phyloP scores from a whole-genome alignment of 1,140 invertebrate genomes.

The Ectropis grisescens region DNA sequence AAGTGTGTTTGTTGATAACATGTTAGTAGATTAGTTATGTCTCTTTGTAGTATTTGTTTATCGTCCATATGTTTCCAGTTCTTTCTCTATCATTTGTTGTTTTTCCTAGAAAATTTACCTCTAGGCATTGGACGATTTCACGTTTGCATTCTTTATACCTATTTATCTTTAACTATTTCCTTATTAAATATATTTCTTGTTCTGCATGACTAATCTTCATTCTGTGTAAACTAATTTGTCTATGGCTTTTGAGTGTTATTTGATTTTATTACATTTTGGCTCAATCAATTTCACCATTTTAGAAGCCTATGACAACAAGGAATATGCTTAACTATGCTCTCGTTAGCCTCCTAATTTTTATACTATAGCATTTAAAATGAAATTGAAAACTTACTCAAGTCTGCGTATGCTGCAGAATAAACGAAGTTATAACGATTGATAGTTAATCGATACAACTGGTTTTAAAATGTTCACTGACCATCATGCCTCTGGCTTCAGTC shows the following conservation, averaged over 20 bases:
- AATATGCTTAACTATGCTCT: conserved; percentile 37
- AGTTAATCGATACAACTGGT: conserved; percentile 4
- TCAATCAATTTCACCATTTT: conserved; percentile 44
- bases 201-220: no score
- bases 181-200: no score
- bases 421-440: no score
- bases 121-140: no score
- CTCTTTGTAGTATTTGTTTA: conserved; percentile 35
- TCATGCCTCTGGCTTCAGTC: conserved; percentile 36
- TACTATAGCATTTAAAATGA: conserved; percentile 22
- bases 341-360: conserved; percentile 27
- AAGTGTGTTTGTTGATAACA: conserved; percentile 29
- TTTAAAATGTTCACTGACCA: not conserved
- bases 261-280: conserved; percentile 63
- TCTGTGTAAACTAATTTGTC: no score
- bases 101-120: no score
- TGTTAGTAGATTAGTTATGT: conserved; percentile 37
- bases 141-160: no score
- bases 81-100: no score
- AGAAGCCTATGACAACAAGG: conserved; percentile 38
- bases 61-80: no score
- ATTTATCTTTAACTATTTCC: no score
- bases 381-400: conserved; percentile 22
- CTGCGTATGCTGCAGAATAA: conserved; percentile 38
- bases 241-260: no score